Percentiles rank a stretch among this genome's conserved stretches.
Conservation (phyloP, 2,888 invertebrate species). For the Notodonta dromedarius region DNA sequence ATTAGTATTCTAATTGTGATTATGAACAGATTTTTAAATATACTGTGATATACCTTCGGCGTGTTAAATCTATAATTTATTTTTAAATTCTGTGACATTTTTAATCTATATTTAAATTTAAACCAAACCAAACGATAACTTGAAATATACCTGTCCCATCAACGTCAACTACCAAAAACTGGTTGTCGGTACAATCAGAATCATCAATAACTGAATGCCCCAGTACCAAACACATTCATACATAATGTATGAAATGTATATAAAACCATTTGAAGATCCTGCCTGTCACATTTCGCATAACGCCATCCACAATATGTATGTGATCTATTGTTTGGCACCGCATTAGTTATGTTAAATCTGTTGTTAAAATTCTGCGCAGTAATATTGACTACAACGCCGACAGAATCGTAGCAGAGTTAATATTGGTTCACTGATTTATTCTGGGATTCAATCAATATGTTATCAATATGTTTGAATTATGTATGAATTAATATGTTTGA, state of each 20-base stretch:
- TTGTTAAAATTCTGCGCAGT: constrained; percentile 24
- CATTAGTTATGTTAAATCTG: constrained; percentile 26
- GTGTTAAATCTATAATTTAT: too few species aligned
- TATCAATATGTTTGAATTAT: too few species aligned
- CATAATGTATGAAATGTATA: constrained; percentile 2
- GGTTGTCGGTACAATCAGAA: neutral
- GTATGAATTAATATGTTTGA: too few species aligned
- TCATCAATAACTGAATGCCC: neutral
- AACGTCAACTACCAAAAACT: neutral
- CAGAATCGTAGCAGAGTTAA: constrained; percentile 15
- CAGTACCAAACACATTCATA: neutral
- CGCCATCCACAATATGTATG: constrained; percentile 6
- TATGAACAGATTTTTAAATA: too few species aligned
- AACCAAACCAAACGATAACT: neutral
- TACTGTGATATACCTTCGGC: neutral
- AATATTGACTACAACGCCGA: constrained; percentile 12
- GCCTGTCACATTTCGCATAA: constrained; percentile 23
- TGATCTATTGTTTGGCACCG: constrained; percentile 24
- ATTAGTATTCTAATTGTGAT: too few species aligned
- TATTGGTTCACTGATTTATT: too few species aligned
- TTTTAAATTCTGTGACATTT: too few species aligned
- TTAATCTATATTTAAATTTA: too few species aligned
- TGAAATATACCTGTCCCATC: too few species aligned
- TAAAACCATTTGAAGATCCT: constrained; percentile 31
- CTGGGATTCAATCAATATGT: too few species aligned